These are phyloP conservation scores for Oncorhynchus tshawytscha DNA, from an alignment of 2,113 vertebrate genomes.

Conservation along the genomic window DNA sequence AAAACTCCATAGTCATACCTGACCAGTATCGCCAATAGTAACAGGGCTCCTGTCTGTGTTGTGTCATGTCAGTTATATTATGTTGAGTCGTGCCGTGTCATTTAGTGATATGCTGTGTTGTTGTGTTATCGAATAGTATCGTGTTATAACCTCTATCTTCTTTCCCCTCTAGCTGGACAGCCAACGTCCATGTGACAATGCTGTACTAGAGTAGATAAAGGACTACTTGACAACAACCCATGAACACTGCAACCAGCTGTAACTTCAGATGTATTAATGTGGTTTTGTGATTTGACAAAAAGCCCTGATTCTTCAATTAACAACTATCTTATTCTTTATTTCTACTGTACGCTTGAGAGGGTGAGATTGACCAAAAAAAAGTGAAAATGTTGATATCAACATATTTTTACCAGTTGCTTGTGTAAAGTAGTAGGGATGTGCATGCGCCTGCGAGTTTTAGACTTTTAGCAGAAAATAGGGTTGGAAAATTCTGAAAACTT, in stretches of 20 bases:
- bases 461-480: conserved; percentile 19
- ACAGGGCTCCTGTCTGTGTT: too few relatives aligned
- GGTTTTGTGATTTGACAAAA: conserved; percentile 19
- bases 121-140: not conserved
- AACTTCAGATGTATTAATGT: conserved; percentile 11
- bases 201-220: conserved; percentile 80
- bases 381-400: conserved; percentile 54
- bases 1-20: too few relatives aligned
- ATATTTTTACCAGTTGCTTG: conserved; percentile 50
- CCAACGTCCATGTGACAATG: conserved; percentile 88
- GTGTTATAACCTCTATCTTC: conserved; percentile 7
- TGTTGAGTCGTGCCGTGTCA: not conserved
- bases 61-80: not conserved
- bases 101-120: not conserved
- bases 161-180: conserved; percentile 79
- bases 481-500: too few relatives aligned
- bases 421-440: conserved; percentile 62
- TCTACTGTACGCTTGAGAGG: conserved; percentile 45
- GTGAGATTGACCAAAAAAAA: conserved; percentile 45
- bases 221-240: conserved; percentile 63
- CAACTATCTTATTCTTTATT: conserved; percentile 36
- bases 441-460: conserved; percentile 48
- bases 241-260: conserved; percentile 40
- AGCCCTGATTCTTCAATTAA: conserved; percentile 37
- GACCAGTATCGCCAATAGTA: too few relatives aligned